phyloP scores from a whole-genome alignment of 2,888 invertebrate genomes.

The Orgyia antiqua region DNA sequence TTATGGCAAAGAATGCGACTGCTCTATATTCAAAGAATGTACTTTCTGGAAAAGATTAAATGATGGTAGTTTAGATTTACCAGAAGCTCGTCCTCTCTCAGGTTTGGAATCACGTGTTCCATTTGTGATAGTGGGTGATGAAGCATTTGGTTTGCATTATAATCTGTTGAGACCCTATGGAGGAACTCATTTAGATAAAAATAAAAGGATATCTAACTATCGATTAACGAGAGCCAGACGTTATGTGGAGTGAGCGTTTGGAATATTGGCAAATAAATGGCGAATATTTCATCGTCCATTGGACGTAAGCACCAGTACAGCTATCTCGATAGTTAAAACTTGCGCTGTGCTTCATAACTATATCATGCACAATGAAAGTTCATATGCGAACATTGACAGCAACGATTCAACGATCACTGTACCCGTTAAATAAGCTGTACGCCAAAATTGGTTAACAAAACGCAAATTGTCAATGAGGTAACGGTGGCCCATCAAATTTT shows the following conservation, averaged over 20 bases:
- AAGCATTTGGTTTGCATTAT: conserved; percentile 5
- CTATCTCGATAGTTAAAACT: not conserved
- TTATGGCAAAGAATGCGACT: conserved; percentile 14
- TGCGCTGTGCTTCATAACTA: not conserved
- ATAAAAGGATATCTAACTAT: conserved; percentile 5
- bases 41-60: too few species aligned
- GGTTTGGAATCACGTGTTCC: conserved; percentile 1
- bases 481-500: too few species aligned
- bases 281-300: conserved; percentile 2
- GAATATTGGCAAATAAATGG: conserved; percentile 19
- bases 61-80: conserved; percentile 2
- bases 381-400: too few species aligned
- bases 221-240: conserved; percentile 7
- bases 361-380: too few species aligned
- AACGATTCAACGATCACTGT: too few species aligned
- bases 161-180: conserved; percentile 1
- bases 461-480: too few species aligned
- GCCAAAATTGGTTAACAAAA: too few species aligned
- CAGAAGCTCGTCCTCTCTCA: not conserved
- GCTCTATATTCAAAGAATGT: conserved; percentile 13
- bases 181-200: not conserved
- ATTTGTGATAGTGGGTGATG: conserved; percentile 4
- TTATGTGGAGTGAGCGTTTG: conserved; percentile 11
- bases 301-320: not conserved
- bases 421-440: too few species aligned